phyloP scores from a whole-genome alignment of 2,113 vertebrate genomes.

The Peucedramus taeniatus region DNA sequence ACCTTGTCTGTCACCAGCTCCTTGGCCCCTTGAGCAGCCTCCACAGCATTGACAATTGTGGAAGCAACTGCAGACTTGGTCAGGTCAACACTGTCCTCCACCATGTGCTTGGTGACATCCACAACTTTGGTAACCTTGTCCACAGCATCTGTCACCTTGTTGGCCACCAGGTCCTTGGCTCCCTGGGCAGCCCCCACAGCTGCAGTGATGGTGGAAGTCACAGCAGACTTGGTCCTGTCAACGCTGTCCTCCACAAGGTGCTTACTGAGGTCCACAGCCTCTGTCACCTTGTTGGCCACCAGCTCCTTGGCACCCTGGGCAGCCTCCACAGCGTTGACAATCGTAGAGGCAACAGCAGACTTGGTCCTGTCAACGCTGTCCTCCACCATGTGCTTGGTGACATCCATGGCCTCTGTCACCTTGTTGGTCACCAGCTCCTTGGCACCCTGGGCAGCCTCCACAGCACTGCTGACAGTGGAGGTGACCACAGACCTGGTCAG shows the following conservation, averaged over 20 bases:
- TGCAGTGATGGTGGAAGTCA: constrained; percentile 62
- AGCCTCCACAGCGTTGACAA: constrained; percentile 69
- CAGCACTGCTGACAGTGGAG: constrained; percentile 78
- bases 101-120: constrained; percentile 62
- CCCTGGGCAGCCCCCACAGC: constrained; percentile 69
- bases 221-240: constrained; percentile 77
- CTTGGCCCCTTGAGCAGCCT: background rate
- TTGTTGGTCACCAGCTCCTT: constrained; percentile 36
- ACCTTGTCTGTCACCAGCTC: constrained; percentile 50
- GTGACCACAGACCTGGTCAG: constrained; percentile 81
- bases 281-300: constrained; percentile 52
- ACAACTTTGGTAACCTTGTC: background rate
- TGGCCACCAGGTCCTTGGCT: background rate
- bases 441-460: constrained; percentile 60
- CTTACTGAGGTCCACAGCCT: constrained; percentile 42
- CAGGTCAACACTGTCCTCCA: constrained; percentile 77
- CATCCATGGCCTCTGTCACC: constrained; percentile 53
- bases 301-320: background rate
- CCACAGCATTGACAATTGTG: constrained; percentile 46
- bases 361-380: constrained; percentile 80
- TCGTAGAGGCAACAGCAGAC: constrained; percentile 70
- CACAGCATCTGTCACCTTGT: constrained; percentile 47
- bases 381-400: constrained; percentile 69
- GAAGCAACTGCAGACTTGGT: constrained; percentile 80
- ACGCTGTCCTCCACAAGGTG: constrained; percentile 75